Evolutionary conservation across 2,113 vertebrate species (phyloP).

Genomic region (Notechis scutatus): DNA sequence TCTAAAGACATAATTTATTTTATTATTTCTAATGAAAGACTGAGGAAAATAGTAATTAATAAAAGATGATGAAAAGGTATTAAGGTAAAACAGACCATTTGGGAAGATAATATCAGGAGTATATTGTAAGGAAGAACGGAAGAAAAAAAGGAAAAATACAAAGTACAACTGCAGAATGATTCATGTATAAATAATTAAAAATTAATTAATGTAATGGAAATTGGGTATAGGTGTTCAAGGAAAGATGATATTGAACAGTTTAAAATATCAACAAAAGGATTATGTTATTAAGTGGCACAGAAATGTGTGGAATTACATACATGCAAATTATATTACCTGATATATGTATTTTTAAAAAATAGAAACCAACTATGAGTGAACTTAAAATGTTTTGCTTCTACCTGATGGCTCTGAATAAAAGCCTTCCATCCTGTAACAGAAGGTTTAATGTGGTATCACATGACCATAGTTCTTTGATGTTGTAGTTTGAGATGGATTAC

Average conservation of each 20-base stretch:
- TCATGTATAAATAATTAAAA: neutral
- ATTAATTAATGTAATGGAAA: neutral
- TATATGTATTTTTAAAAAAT: neutral
- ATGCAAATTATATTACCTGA: neutral
- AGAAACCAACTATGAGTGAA: neutral
- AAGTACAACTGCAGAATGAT: neutral
- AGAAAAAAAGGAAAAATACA: neutral
- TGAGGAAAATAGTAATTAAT: neutral
- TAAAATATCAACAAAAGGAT: neutral
- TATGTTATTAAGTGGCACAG: neutral
- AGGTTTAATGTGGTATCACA: constrained; percentile 31
- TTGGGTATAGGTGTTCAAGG: neutral
- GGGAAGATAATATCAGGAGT: neutral
- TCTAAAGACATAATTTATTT: neutral
- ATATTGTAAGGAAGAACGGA: neutral
- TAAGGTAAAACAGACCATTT: neutral
- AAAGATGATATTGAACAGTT: neutral
- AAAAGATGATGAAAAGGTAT: neutral
- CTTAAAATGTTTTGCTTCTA: constrained; percentile 17
- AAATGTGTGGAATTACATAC: neutral
- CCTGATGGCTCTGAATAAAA: constrained; percentile 39
- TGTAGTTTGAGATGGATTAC: constrained; percentile 48
- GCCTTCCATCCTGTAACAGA: constrained; percentile 42
- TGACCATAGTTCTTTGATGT: constrained; percentile 38
- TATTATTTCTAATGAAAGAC: neutral